Evolutionary conservation across 2,113 vertebrate species (phyloP), one percentile per base, ranked within the genome.

Genomic region (Pteronura brasiliensis): DNA sequence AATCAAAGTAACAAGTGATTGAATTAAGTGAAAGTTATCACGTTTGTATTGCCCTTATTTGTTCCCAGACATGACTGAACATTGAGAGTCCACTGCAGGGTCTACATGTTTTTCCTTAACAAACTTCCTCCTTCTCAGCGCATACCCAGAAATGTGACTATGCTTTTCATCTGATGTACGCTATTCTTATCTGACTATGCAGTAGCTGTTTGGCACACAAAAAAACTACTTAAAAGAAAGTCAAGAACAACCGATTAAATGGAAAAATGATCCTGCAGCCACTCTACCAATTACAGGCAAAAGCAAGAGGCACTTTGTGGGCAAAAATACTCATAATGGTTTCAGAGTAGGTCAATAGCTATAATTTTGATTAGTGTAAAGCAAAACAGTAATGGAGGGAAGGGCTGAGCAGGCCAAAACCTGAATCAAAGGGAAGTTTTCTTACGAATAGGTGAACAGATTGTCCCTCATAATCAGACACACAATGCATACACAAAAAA

Each of bases 201-300:
- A 93, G 61, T 42, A 87, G 63, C 76, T 90, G 49, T 93, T 98
- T 95, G 88, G 80, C 83, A 96, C 89, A 95, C 42, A 91, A 76
- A 93, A 93, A 95, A 97, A 97, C 77, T 81, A 95, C 85, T 97
- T 95, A 79, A 95, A 97, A 97, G 87, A 77, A 96, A 96, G 59
- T 87, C 25, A 47, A 61, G 61, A 97, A 76, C 93, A 89, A 87
- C 97, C 79, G 96, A 96, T 97, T 97, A 96, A 80, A 93, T 93
- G 79, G 44, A 95, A 98, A 97, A 97, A 87, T 90, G 44, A 95
- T 95, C 90, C 91, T 71, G 39, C 67, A 95, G 63, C 17, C 74
- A 87, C 87, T 81, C 36, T 89, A 93, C 31, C 90, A 87, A 96
- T 97, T 95, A 97, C 27, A 93, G 86, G 74, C 72, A 86, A 65